Percentiles rank a stretch among this genome's conserved stretches.
These are phyloP conservation scores for Erebia epiphron DNA, from an alignment of 2,888 invertebrate species.

Conservation along the genomic window DNA sequence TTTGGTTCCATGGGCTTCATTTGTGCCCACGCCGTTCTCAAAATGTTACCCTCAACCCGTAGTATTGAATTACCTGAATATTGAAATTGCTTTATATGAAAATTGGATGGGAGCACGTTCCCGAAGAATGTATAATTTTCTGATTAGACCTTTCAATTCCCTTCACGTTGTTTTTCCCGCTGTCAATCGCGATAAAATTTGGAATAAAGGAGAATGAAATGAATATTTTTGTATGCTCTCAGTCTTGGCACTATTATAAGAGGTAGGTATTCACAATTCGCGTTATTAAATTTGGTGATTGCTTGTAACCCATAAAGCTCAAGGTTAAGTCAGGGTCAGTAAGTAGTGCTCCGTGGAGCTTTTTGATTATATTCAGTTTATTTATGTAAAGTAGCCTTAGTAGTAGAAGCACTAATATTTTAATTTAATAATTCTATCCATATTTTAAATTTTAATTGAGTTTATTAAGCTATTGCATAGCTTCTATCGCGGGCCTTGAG, in stretches of 20 bases:
- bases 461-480: too few species aligned
- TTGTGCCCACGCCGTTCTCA: constrained; percentile 62
- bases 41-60: constrained; percentile 35
- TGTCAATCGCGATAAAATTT: constrained; percentile 21
- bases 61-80: constrained; percentile 37
- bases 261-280: background rate
- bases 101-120: constrained; percentile 32
- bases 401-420: too few species aligned
- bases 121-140: constrained; percentile 32
- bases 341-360: too few species aligned
- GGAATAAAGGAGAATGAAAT: constrained; percentile 12
- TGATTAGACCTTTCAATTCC: constrained; percentile 31
- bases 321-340: too few species aligned
- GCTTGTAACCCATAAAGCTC: too few species aligned
- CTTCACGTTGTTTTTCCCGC: constrained; percentile 25
- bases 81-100: constrained; percentile 38
- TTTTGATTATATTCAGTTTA: too few species aligned
- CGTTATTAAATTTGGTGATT: background rate
- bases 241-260: too few species aligned
- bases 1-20: constrained; percentile 67
- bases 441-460: too few species aligned
- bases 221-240: background rate
- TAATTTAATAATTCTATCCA: too few species aligned
- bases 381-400: too few species aligned
- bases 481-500: too few species aligned